Conservation (phyloP, 2,888 invertebrate species). For the Trachelus tabidus region DNA sequence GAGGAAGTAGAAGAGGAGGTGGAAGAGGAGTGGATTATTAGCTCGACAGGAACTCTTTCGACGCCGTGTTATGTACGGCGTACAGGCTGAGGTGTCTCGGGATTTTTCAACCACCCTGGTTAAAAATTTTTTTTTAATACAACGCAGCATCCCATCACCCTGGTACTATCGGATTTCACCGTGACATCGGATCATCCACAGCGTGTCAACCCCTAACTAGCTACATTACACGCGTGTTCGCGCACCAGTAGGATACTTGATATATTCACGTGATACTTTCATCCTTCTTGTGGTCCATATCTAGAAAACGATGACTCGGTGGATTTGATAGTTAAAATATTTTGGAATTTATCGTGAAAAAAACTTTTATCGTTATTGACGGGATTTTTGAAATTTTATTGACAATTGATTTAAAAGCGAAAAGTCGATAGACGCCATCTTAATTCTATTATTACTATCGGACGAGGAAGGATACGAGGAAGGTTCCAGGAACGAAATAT, state of each 20-base stretch:
- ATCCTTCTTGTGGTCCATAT: neutral
- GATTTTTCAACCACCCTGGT: neutral
- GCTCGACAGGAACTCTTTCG: neutral
- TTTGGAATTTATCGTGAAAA: neutral
- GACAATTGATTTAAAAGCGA: neutral
- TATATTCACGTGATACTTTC: neutral
- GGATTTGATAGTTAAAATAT: neutral
- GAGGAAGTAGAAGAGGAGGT: neutral
- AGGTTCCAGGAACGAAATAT: constrained; percentile 57
- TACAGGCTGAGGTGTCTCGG: neutral
- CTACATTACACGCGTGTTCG: constrained; percentile 19
- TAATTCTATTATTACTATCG: neutral
- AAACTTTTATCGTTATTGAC: neutral
- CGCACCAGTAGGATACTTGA: constrained; percentile 25
- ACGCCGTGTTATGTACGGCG: neutral
- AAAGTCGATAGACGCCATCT: neutral
- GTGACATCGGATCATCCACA: constrained; percentile 9
- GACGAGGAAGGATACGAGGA: constrained; percentile 28
- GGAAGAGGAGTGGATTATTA: neutral
- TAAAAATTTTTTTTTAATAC: neutral
- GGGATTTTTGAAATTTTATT: neutral
- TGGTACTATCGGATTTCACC: neutral
- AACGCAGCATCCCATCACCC: neutral
- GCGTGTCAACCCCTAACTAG: constrained; percentile 7
- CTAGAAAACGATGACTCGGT: neutral